Percentiles rank a stretch among this genome's conserved stretches.
Evolutionary conservation across 2,888 invertebrate genomes (phyloP).

Genomic region (Boloria selene): DNA sequence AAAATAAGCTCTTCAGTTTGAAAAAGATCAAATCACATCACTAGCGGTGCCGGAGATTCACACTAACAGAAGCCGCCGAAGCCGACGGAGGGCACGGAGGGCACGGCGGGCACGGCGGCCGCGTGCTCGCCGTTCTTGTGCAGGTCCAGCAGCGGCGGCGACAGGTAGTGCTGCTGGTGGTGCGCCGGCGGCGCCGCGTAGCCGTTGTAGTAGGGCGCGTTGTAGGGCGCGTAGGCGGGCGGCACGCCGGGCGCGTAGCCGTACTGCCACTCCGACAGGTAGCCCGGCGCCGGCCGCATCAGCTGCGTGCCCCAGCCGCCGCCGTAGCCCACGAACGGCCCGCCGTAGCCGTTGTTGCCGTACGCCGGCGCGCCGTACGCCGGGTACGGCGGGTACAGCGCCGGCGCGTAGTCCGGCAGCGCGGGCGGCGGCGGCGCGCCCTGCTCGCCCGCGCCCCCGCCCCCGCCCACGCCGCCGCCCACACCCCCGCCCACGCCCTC

Average conservation of each 20-base stretch:
- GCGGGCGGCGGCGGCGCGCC: slow-evolving; percentile 53
- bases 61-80: slow-evolving; percentile 80
- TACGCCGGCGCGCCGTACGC: slow-evolving; percentile 64
- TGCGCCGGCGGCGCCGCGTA: slow-evolving; percentile 75
- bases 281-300: slow-evolving; percentile 77
- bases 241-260: slow-evolving; percentile 63
- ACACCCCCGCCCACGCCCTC: slow-evolving; percentile 81
- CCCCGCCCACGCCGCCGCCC: slow-evolving; percentile 42
- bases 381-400: slow-evolving; percentile 66
- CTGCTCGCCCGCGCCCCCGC: slow-evolving; percentile 72
- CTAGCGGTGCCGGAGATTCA: slow-evolving; percentile 51
- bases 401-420: slow-evolving; percentile 53
- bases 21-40: slow-evolving; percentile 67
- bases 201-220: slow-evolving; percentile 75
- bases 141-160: slow-evolving; percentile 71
- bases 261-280: slow-evolving; percentile 79
- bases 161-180: slow-evolving; percentile 75
- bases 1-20: slow-evolving; percentile 75
- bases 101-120: slow-evolving; percentile 63
- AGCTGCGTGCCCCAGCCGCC: slow-evolving; percentile 73
- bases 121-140: slow-evolving; percentile 71
- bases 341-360: slow-evolving; percentile 66
- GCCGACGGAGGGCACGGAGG: slow-evolving; percentile 75
- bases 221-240: slow-evolving; percentile 70
- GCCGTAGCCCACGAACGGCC: slow-evolving; percentile 76